Evolutionary conservation across 2,113 vertebrate species (phyloP).

Genomic region (Passer domesticus): DNA sequence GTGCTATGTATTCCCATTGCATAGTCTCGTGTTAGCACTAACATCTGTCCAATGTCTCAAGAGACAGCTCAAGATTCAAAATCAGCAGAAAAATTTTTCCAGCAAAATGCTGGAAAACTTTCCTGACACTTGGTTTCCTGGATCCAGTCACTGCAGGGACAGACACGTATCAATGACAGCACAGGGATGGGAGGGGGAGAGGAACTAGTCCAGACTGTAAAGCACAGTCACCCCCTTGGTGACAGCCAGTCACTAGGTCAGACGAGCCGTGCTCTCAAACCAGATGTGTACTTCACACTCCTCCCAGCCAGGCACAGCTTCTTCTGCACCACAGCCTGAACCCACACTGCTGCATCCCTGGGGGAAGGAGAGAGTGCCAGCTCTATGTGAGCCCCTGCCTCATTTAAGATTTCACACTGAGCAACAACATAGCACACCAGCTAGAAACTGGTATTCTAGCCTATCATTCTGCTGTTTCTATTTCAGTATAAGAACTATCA

Average conservation of each 20-base stretch:
- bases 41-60: not conserved
- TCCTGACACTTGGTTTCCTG: not conserved
- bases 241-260: not conserved
- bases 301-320: not conserved
- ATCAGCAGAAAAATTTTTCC: not conserved
- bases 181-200: not conserved
- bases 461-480: not conserved
- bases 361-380: not conserved
- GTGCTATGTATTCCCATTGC: not conserved
- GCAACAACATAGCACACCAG: not conserved
- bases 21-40: not conserved
- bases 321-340: not conserved
- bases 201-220: not conserved
- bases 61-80: not conserved
- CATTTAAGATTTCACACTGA: not conserved
- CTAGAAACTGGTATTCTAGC: not conserved
- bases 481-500: not conserved
- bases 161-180: not conserved
- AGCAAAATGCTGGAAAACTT: not conserved
- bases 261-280: not conserved
- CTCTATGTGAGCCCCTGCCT: not conserved
- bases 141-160: not conserved
- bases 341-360: not conserved
- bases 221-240: rapidly evolving
- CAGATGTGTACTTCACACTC: not conserved